Evolutionary conservation across 2,113 vertebrate species (phyloP).

Genomic region (Rhombomys opimus): DNA sequence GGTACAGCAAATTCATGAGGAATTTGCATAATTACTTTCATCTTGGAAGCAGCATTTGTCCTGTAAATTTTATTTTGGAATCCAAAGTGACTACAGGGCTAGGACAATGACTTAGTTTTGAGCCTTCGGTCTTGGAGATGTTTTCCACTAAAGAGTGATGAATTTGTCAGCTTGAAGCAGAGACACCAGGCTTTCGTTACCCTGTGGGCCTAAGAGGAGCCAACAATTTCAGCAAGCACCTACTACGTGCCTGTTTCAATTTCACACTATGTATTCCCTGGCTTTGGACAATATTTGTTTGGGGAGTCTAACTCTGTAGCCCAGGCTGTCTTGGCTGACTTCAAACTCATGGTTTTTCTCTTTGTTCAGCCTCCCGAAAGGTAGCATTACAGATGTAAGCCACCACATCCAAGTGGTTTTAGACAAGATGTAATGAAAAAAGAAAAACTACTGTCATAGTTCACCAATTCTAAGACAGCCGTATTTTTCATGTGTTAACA

Average conservation of each 20-base stretch:
- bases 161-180: background rate
- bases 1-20: background rate
- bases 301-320: background rate
- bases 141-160: background rate
- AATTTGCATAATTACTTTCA: background rate
- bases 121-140: background rate
- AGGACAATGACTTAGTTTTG: background rate
- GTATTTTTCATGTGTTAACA: background rate
- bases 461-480: background rate
- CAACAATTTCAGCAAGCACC: background rate
- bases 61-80: background rate
- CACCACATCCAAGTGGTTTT: background rate
- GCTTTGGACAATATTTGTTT: background rate
- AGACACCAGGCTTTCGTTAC: background rate
- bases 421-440: conserved; percentile 14
- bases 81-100: background rate
- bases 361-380: background rate
- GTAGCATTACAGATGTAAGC: background rate
- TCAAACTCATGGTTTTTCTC: background rate
- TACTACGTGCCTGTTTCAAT: background rate
- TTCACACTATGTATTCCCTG: background rate
- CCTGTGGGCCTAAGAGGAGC: background rate
- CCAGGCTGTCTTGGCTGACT: background rate
- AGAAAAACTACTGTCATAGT: background rate
- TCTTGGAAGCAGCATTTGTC: background rate